Evolutionary conservation across 2,888 invertebrate species (phyloP), one percentile per base, ranked within the genome.

Genomic region (Molorchus minor): DNA sequence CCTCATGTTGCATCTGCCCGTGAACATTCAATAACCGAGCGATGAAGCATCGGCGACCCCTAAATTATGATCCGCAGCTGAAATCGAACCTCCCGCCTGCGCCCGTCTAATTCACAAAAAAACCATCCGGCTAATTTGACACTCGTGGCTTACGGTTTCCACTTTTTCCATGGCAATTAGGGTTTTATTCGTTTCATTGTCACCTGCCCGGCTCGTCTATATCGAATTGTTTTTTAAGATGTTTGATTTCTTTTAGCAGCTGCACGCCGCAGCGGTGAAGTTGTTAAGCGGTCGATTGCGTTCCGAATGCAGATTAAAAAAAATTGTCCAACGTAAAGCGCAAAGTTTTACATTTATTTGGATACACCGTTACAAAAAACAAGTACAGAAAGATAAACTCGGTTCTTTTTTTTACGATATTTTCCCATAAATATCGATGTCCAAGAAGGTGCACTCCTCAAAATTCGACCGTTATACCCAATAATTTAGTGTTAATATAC

Each of bases 401-500:
- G n/a, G n/a, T n/a, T n/a, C n/a, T n/a, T n/a, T n/a, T n/a, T n/a
- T n/a, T n/a, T n/a, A n/a, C n/a, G n/a, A n/a, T n/a, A n/a, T n/a
- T 46, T 49, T 49, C 49, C 36, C 38, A 49, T 25, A 25, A 15
- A 15, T 36, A n/a, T n/a, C 21, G 20, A 15, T 29, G 19, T 17
- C 38, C 25, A 54, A 47, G 29, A 40, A 54, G 41, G 40, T n/a
- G 36, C 44, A 21, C 47, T 46, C 41, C 43, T 17, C 40, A 13
- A 19, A 8, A 29, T 17, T 49, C 35, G 64, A 49, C 64, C 62
- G 64, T 65, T 65, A n/a, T n/a, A 62, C 33, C 13, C 43, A 47
- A 62, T 65, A 61, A 62, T 64, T 62, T 58, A 40, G 43, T 54
- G 61, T 59, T 65, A 64, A 58, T 64, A 44, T 25, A 65, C 70